Evolutionary conservation across 1,140 invertebrate species (phyloP), one percentile per base, ranked within the genome.

Genomic region (Globodera ellingtonae): DNA sequence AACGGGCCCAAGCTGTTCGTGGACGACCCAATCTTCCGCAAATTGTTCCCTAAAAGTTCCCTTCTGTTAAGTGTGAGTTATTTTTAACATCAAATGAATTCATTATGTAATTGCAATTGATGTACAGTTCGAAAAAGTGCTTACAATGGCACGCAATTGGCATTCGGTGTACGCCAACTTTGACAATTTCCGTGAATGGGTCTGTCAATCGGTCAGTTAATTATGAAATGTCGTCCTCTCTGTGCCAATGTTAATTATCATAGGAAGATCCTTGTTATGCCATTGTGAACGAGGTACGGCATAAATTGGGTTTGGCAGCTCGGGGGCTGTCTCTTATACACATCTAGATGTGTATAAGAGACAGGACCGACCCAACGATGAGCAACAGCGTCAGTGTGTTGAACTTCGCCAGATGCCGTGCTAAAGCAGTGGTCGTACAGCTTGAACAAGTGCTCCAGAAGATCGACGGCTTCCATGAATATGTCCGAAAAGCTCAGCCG

Each of bases 21-120:
- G n/a, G 48, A 77, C 13, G 48, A 77, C 7, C 47, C 65, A 15
- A 69, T n/a, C 24, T 69, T 15, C 35, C 6, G 21, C 8, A 67
- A 62, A 77, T 47, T 77, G 24, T 77, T 77, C 46, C 75, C 75
- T 1, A 65, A 77, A 47, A 70, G 75, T 67, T 4, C 50, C 9
- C 13, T 65, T 24, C 65, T 69, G 50, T 52, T 77, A 21, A 77
- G 69, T 50, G 75, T 46, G 46, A 62, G 46, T 15, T 65, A 65
- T 65, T 21, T 13, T 13, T 15, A 15, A 70, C n/a, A 70, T 15
- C 3, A 70, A 70, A 35, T 70, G 10, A 7, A 66, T 10, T 18
- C 35, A 47, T 47, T 73, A 56, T 48, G 24, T 6, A 75, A 52
- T 21, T 15, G 10, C 6, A 24, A 75, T 24, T 75, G 8, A 18